Evolutionary conservation across 2,113 vertebrate genomes (phyloP).

Genomic region (Neofelis nebulosa): DNA sequence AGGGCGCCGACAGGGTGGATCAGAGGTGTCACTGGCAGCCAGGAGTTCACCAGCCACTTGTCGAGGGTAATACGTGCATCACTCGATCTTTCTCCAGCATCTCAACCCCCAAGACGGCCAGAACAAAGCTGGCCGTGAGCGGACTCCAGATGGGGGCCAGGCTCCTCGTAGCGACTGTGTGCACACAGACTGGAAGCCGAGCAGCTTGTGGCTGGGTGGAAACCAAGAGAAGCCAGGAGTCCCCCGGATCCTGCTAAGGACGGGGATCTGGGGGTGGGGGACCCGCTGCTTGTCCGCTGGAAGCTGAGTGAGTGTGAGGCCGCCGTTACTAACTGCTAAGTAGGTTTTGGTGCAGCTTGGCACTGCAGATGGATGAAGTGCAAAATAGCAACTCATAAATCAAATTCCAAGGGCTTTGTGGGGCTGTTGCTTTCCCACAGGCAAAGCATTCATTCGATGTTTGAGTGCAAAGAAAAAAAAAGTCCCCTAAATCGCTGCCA

Average conservation of each 20-base stretch:
- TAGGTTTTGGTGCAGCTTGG: neutral
- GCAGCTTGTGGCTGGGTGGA: neutral
- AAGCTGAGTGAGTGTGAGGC: neutral
- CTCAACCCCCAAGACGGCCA: neutral
- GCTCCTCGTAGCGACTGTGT: rapidly evolving
- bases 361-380: no score
- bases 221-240: neutral
- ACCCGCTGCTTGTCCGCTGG: neutral
- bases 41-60: neutral
- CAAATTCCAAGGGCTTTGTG: neutral
- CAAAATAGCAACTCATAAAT: neutral
- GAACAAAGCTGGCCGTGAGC: neutral
- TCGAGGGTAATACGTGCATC: neutral
- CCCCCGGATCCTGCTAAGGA: neutral
- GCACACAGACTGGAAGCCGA: neutral
- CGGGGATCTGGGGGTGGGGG: neutral
- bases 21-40: rapidly evolving
- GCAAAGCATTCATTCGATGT: neutral
- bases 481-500: neutral
- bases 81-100: neutral
- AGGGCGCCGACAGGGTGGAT: neutral
- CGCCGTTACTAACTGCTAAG: neutral
- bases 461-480: neutral
- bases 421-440: neutral
- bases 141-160: neutral